Base-by-base conservation (phyloP, 2,888 invertebrate species). In the Tetropium fuscum region DNA sequence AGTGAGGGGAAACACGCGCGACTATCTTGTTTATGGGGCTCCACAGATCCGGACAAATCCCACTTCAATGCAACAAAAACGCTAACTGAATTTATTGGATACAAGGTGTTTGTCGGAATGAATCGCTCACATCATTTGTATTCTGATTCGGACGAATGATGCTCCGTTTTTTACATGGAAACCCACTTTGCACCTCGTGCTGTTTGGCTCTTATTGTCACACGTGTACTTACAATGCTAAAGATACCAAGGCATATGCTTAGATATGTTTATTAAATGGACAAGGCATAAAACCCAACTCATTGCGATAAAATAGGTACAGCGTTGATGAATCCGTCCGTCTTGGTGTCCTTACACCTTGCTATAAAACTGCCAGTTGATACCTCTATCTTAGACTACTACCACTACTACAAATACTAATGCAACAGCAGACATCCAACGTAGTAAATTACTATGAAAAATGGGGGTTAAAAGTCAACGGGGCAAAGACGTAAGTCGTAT, bases 91-190 rank as follows among this genome's bases (percentile, higher is more conserved):
- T 82, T 82, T 82, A 82, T 82, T 81, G 81, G 81, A 80, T 81
- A 82, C 82, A 82, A 81, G 81, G 81, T 82, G 82, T 82, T 82
- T 79, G 81, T 80, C 78, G 79, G 80, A 82, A 82, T 82, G 81
- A 81, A 81, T 82, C 80, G 81, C 77, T 80, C 74, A 78, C 78
- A 78, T 82, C 81, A 79, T 82, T 82, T 82, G 81, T 82, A 81
- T 81, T 81, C 81, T 74, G 80, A 80, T 79, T 81, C 79, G 80
- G 79, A 80, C 80, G 80, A 79, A 79, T 79, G 80, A 80, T 81
- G 80, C 79, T 77, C 73, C 76, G 78, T 73, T 82, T 82, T 82
- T 81, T 81, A 82, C 82, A 82, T 77, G 82, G 75, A 82, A 81
- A 81, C 78, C 77, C 81, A 82, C 82, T 82, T 81, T 81, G 78